Conservation (phyloP, 2,113 vertebrate species). For the Percopsis transmontana region DNA sequence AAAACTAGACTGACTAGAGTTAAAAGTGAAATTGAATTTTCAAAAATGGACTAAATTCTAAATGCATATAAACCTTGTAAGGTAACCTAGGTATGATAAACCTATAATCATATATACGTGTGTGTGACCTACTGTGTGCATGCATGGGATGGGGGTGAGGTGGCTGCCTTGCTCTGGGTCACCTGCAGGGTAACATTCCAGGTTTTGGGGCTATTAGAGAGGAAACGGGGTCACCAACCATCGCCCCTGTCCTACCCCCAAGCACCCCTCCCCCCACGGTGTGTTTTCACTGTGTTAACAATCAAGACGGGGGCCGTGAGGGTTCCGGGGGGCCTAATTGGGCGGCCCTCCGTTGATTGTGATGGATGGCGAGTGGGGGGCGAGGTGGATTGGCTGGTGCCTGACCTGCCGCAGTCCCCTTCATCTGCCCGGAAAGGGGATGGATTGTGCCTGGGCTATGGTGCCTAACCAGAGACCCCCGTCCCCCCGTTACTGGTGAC, state of each 20-base stretch:
- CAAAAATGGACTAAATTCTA: too few relatives aligned
- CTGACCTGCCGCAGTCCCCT: constrained; percentile 41
- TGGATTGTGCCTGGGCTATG: not conserved
- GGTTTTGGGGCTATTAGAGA: constrained; percentile 74
- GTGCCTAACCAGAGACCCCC: too few relatives aligned
- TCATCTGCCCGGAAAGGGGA: constrained; percentile 48
- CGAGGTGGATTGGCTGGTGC: constrained; percentile 12
- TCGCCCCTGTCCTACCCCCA: constrained; percentile 11
- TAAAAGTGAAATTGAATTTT: too few relatives aligned
- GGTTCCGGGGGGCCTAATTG: constrained; percentile 74
- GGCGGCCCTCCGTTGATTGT: constrained; percentile 74
- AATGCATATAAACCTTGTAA: too few relatives aligned
- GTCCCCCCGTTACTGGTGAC: too few relatives aligned
- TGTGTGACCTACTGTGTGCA: constrained; percentile 30
- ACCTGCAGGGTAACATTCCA: constrained; percentile 65
- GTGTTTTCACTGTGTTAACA: constrained; percentile 76
- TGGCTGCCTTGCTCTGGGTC: constrained; percentile 56
- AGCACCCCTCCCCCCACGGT: constrained; percentile 33
- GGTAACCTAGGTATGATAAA: too few relatives aligned
- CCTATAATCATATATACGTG: constrained; percentile 29
- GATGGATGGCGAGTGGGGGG: constrained; percentile 69
- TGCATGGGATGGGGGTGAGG: constrained; percentile 33
- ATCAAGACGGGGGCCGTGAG: constrained; percentile 73
- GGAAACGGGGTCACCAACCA: constrained; percentile 73
- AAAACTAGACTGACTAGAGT: too few relatives aligned